Conservation (phyloP, 2,113 vertebrate species). For the Lepus americanus region DNA sequence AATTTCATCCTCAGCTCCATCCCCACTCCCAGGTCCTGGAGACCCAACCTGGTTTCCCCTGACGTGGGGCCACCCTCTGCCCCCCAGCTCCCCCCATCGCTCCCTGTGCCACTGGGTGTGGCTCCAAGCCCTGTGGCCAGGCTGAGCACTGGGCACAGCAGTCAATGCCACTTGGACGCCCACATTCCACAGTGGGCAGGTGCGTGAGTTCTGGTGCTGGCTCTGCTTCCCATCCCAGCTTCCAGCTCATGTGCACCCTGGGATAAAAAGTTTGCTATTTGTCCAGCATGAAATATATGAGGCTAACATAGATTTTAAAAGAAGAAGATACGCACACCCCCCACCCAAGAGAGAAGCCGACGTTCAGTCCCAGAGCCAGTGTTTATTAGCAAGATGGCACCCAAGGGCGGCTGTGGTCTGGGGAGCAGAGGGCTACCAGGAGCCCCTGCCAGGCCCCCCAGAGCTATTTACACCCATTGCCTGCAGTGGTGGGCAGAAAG, state of each 20-base stretch:
- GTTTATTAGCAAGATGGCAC: constrained; percentile 86
- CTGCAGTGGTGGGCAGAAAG: constrained; percentile 44
- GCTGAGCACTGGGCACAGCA: too few species aligned
- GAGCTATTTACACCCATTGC: constrained; percentile 82
- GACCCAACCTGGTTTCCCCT: neutral
- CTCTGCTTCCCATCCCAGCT: too few species aligned
- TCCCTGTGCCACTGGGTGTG: neutral
- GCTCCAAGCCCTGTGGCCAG: neutral
- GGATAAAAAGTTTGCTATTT: too few species aligned
- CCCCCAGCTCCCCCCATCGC: neutral
- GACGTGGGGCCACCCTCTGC: neutral
- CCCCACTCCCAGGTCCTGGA: neutral
- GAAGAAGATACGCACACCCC: neutral
- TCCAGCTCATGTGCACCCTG: too few species aligned
- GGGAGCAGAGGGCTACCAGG: constrained; percentile 59
- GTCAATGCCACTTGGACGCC: too few species aligned
- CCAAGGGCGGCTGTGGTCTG: constrained; percentile 59
- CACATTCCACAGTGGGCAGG: too few species aligned
- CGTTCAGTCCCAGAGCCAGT: constrained; percentile 86
- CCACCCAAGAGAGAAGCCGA: constrained; percentile 72
- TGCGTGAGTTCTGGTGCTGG: too few species aligned
- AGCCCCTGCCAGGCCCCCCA: constrained; percentile 45
- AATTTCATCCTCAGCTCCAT: neutral
- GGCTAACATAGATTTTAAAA: too few species aligned
- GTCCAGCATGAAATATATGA: too few species aligned